Base-by-base conservation (phyloP, 1,140 invertebrate species). In the Ceratitis capitata region DNA sequence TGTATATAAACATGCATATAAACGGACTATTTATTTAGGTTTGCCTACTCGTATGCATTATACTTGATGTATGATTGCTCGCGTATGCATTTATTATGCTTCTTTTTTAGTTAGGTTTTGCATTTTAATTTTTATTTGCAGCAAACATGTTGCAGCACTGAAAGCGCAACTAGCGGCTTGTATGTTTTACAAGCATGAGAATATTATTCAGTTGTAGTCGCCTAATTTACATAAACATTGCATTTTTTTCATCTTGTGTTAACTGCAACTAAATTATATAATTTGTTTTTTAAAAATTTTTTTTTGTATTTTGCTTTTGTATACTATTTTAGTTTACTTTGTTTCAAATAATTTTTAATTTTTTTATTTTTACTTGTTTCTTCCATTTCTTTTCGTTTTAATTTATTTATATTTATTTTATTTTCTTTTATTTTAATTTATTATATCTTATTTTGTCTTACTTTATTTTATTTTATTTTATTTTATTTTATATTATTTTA, bases 101-200 rank as follows among this genome's bases (percentile, higher is more conserved):
- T 56, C 45, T 35, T 42, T 23, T 45, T 47, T 78, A 19, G 69
- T n/a, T 47, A 32, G 39, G 45, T 78, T 78, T 78, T 78, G 69
- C 35, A 78, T 78, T 78, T 78, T 45, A 42, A 78, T 78, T 78
- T 78, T 78, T 42, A 23, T n/a, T n/a, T 78, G 69, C 69, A 23
- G n/a, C 69, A n/a, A 45, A 23, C 42, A 42, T 26, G 19, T 78
- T 78, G 69, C 69, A 78, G 69, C 69, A 78, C 42, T 26, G 39
- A 12, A 78, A 78, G 69, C 69, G 69, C 69, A 78, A 39, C 42
- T 45, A 78, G 19, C 19, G 69, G 39, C 69, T 78, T 78, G 39
- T 78, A 32, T 78, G 39, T 78, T n/a, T 78, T 78, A 78, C 69
- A 78, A 78, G 69, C 69, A 35, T 78, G 69, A 78, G 69, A 78